phyloP scores from a whole-genome alignment of 2,113 vertebrate species.

The Menidia beryllina region DNA sequence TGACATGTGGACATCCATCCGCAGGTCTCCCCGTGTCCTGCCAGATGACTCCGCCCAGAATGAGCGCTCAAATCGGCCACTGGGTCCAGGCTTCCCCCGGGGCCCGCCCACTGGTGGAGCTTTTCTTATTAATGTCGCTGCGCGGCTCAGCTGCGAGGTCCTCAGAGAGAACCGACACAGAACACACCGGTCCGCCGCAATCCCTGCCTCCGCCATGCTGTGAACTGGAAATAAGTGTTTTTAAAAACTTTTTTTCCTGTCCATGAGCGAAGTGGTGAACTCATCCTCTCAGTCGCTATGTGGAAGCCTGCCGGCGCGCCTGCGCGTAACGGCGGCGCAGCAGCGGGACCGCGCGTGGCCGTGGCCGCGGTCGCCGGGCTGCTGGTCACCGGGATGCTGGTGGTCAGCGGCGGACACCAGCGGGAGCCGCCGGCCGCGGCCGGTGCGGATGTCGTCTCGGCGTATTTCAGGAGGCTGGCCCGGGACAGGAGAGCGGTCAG shows the following conservation, averaged over 20 bases:
- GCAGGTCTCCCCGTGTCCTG: not conserved
- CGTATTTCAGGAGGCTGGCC: constrained; percentile 84
- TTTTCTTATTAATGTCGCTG: not conserved
- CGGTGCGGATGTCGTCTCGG: constrained; percentile 75
- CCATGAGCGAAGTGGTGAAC: constrained; percentile 8
- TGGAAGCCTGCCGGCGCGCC: constrained; percentile 78
- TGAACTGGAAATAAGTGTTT: not conserved
- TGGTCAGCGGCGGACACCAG: constrained; percentile 19
- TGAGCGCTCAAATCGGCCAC: constrained; percentile 37
- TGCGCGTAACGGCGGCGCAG: constrained; percentile 68
- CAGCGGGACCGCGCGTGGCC: constrained; percentile 72
- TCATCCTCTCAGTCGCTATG: constrained; percentile 71
- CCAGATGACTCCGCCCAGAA: constrained; percentile 35
- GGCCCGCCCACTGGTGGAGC: constrained; percentile 41
- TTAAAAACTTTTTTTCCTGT: not conserved
- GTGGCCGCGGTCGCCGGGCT: constrained; percentile 79
- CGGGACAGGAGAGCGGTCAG: constrained; percentile 80
- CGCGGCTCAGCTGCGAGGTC: not conserved
- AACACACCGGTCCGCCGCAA: accelerated
- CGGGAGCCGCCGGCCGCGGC: not conserved
- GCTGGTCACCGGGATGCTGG: constrained; percentile 75
- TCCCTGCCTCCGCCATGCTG: not conserved
- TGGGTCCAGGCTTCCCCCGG: not conserved
- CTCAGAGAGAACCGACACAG: not conserved
- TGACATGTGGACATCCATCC: no score